Evolutionary conservation across 2,113 vertebrate genomes (phyloP).

Genomic region (Ophthalmolycus amberensis): DNA sequence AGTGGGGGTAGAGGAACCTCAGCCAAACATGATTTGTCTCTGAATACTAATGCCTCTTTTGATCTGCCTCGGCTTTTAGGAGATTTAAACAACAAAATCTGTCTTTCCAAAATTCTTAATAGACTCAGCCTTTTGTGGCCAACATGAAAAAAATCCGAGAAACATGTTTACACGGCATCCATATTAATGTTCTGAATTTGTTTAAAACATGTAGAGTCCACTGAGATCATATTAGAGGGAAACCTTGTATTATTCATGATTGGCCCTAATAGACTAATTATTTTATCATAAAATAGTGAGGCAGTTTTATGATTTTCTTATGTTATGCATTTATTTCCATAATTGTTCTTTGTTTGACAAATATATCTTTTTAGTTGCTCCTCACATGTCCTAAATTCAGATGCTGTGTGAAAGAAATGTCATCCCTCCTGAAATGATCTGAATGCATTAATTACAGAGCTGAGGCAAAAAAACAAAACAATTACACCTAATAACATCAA

Average conservation of each 20-base stretch:
- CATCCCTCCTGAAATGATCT: conserved; percentile 59
- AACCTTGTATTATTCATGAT: conserved; percentile 76
- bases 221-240: conserved; percentile 78
- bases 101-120: conserved; percentile 80
- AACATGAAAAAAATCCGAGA: conserved; percentile 77
- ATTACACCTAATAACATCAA: conserved; percentile 67
- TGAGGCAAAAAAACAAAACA: conserved; percentile 36
- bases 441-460: conserved; percentile 52
- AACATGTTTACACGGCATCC: conserved; percentile 77
- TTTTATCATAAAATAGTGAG: conserved; percentile 72
- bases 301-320: conserved; percentile 57
- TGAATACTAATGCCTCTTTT: conserved; percentile 81
- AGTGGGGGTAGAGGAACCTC: conserved; percentile 74
- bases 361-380: conserved; percentile 68
- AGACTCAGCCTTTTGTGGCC: conserved; percentile 75
- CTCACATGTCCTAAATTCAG: conserved; percentile 63
- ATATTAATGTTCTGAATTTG: conserved; percentile 79
- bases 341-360: conserved; percentile 80
- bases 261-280: conserved; percentile 80
- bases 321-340: conserved; percentile 77
- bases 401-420: conserved; percentile 43
- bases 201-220: conserved; percentile 77
- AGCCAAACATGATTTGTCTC: conserved; percentile 82
- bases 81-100: conserved; percentile 81
- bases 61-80: conserved; percentile 79